Evolutionary conservation across 2,797 vertebrate species (phyloP).

Genomic region (Gobio occitaniae): DNA sequence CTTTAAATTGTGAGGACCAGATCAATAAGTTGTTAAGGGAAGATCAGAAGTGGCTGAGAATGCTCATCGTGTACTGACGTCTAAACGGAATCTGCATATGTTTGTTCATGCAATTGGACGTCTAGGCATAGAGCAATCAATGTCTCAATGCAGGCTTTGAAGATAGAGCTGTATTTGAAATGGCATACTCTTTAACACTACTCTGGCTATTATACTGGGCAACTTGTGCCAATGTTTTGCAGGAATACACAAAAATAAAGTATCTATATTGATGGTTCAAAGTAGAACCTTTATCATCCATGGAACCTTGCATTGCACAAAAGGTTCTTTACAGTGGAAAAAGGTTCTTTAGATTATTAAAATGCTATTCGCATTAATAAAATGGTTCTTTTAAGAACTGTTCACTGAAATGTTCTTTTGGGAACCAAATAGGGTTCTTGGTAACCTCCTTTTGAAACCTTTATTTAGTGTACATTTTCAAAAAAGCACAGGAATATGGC

Average conservation of each 20-base stretch:
- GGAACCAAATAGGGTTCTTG: not conserved
- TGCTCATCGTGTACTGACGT: constrained; percentile 67
- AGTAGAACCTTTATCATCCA: not conserved
- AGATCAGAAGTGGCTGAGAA: constrained; percentile 69
- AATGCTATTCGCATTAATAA: not conserved
- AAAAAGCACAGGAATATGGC: not conserved
- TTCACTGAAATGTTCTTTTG: not conserved
- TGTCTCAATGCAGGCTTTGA: constrained; percentile 24
- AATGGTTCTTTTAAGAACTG: not conserved
- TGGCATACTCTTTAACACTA: not conserved
- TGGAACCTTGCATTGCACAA: not conserved
- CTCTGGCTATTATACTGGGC: not conserved
- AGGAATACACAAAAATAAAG: not conserved
- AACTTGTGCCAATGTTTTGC: not conserved
- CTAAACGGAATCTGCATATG: constrained; percentile 65
- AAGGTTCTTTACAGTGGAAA: not conserved
- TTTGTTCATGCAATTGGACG: constrained; percentile 58
- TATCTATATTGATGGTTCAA: not conserved
- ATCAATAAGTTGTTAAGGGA: constrained; percentile 79
- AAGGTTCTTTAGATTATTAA: not conserved
- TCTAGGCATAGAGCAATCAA: constrained; percentile 57
- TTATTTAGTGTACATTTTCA: not conserved
- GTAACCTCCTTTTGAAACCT: not conserved
- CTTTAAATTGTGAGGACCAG: constrained; percentile 77
- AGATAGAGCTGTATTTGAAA: not conserved